These are phyloP conservation scores for Thalassarche chlororhynchos DNA, from an alignment of 2,113 vertebrate genomes.

Conservation along the genomic window DNA sequence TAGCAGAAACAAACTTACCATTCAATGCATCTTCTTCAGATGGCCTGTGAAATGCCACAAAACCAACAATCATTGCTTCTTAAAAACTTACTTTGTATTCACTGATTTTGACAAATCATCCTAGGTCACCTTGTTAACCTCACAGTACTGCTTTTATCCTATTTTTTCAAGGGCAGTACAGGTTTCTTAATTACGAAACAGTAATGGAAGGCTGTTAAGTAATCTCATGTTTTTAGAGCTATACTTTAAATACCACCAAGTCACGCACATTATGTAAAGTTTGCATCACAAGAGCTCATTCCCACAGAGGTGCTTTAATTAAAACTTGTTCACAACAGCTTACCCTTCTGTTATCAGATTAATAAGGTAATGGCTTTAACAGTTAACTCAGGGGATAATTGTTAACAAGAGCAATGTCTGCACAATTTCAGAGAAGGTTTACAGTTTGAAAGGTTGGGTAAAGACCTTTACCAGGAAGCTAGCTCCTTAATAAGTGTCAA, in stretches of 20 bases:
- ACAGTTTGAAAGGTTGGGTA: not conserved
- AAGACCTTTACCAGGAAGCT: not conserved
- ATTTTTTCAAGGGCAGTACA: slow-evolving; percentile 28
- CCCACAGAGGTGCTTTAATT: slow-evolving; percentile 55
- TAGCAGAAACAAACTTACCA: slow-evolving; percentile 68
- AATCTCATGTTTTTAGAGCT: not conserved
- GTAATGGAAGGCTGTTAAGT: not conserved
- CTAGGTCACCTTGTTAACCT: slow-evolving; percentile 33
- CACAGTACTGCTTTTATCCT: not conserved
- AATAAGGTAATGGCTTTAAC: slow-evolving; percentile 23
- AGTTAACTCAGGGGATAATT: slow-evolving; percentile 41
- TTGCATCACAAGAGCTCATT: slow-evolving; percentile 31
- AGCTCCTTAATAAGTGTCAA: not conserved
- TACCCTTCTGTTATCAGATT: slow-evolving; percentile 50
- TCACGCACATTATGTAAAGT: slow-evolving; percentile 31
- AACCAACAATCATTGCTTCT: slow-evolving; percentile 6
- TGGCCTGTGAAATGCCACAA: slow-evolving; percentile 67
- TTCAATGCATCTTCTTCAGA: slow-evolving; percentile 80
- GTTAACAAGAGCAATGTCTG: not conserved
- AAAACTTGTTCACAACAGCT: slow-evolving; percentile 48
- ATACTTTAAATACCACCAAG: slow-evolving; percentile 21
- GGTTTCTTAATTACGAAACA: slow-evolving; percentile 20
- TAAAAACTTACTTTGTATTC: not conserved
- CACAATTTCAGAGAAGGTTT: not conserved
- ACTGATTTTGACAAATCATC: not conserved